Percentiles rank a stretch among this genome's conserved stretches.
These are phyloP conservation scores for Latrodectus geometricus DNA, from an alignment of 1,140 invertebrate genomes.

Conservation along the genomic window DNA sequence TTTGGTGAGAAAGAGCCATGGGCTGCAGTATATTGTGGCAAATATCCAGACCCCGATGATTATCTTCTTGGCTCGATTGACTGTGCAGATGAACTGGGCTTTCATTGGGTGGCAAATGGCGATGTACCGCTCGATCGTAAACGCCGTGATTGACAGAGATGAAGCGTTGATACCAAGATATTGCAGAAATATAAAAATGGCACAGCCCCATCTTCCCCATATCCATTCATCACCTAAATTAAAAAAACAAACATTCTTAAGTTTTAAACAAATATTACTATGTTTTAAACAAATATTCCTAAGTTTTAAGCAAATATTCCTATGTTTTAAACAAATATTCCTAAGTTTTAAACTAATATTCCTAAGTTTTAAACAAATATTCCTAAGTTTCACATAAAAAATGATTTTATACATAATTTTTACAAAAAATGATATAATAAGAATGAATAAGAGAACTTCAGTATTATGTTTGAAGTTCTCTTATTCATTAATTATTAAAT, in stretches of 20 bases:
- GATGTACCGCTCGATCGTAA: slow-evolving; percentile 76
- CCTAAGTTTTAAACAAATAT: too few species aligned
- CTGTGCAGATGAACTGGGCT: slow-evolving; percentile 74
- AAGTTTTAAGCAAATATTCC: too few species aligned
- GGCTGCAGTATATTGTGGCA: slow-evolving; percentile 72
- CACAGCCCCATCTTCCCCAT: slow-evolving; percentile 75
- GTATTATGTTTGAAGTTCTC: too few species aligned
- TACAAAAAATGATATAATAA: too few species aligned
- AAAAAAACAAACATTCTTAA: not conserved
- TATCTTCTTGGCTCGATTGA: slow-evolving; percentile 74
- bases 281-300: too few species aligned
- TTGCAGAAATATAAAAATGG: slow-evolving; percentile 75
- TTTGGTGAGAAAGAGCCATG: slow-evolving; percentile 73
- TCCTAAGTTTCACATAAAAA: too few species aligned
- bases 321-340: too few species aligned
- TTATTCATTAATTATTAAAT: too few species aligned
- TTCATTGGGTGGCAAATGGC: slow-evolving; percentile 76
- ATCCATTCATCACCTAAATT: slow-evolving; percentile 71
- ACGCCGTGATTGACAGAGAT: slow-evolving; percentile 77
- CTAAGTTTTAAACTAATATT: too few species aligned
- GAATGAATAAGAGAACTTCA: too few species aligned
- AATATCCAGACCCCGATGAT: slow-evolving; percentile 75
- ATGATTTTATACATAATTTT: too few species aligned
- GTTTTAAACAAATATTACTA: not conserved
- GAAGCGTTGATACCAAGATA: slow-evolving; percentile 80